A percentile compares a stretch with the other conserved stretches of the same genome.
These are phyloP conservation scores for Protobothrops flavoviridis DNA, from an alignment of 2,113 vertebrate species.

Conservation along the genomic window DNA sequence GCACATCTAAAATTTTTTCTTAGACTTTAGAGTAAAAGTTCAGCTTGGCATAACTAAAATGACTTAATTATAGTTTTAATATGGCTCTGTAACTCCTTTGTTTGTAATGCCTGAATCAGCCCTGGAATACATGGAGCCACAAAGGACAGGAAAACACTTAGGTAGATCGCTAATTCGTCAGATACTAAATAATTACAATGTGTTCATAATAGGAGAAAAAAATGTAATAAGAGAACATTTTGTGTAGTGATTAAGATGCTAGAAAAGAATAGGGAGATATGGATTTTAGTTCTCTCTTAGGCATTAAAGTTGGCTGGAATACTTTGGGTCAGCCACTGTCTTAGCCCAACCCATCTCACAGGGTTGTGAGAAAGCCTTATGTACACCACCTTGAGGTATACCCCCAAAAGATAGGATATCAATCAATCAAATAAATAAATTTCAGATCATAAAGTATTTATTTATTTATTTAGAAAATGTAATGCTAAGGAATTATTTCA, in stretches of 20 bases:
- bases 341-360: background rate
- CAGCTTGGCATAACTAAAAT: background rate
- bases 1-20: background rate
- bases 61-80: background rate
- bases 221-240: background rate
- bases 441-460: background rate
- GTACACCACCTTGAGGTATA: background rate
- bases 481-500: background rate
- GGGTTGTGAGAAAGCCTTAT: background rate
- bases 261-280: background rate
- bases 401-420: background rate
- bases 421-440: background rate
- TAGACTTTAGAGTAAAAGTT: background rate
- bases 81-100: background rate
- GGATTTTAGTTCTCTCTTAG: background rate
- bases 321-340: background rate
- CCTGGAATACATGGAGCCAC: background rate
- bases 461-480: background rate
- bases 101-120: background rate
- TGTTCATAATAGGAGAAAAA: background rate
- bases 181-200: background rate
- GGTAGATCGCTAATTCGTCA: background rate
- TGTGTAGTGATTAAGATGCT: background rate
- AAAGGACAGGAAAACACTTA: background rate
- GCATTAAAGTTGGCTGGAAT: background rate